Evolutionary conservation across 2,113 vertebrate species (phyloP).

Genomic region (Canis aureus): DNA sequence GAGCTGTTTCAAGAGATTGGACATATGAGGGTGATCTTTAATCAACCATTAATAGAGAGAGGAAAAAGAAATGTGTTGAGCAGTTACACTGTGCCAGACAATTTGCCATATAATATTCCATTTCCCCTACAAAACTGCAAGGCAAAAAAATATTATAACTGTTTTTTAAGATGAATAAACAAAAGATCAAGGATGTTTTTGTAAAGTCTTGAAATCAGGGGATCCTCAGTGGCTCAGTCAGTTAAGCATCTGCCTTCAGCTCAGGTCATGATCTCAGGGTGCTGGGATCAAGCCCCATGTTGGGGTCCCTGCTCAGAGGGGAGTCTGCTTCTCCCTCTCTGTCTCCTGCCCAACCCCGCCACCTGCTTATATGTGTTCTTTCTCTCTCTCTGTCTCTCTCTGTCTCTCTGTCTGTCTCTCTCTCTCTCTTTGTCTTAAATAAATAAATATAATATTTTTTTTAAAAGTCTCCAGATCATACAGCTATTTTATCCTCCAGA

Average conservation of each 20-base stretch:
- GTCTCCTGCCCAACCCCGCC: no score
- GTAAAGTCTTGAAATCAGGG: not conserved
- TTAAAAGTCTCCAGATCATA: not conserved
- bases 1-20: not conserved
- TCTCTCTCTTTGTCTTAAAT: no score
- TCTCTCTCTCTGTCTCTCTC: no score
- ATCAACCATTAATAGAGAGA: not conserved
- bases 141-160: not conserved
- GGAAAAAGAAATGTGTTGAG: not conserved
- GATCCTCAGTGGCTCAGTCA: no score
- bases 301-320: no score
- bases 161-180: conserved; percentile 35
- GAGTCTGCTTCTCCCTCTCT: no score
- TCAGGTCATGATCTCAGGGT: no score
- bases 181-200: not conserved
- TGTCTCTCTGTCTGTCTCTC: no score
- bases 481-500: not conserved
- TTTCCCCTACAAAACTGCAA: not conserved
- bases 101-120: not conserved
- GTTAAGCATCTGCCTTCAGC: no score
- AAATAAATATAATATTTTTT: not conserved
- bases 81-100: not conserved
- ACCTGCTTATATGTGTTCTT: no score
- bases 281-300: no score
- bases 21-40: not conserved